Conservation (phyloP, 2,797 vertebrate genomes). For the Bradypodion pumilum region DNA sequence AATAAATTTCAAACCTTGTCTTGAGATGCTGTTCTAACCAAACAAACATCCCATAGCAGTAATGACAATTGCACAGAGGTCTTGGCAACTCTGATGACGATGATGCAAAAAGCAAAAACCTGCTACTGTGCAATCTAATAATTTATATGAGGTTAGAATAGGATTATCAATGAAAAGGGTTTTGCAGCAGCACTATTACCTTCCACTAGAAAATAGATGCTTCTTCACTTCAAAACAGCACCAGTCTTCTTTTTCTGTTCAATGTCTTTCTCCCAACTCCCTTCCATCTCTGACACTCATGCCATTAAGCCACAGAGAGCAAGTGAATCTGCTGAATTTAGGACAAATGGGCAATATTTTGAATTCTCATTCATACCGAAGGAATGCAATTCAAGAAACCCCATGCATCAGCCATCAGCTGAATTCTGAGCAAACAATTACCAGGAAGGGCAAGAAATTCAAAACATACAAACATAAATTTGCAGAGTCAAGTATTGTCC, state of each 20-base stretch:
- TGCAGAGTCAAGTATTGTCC: constrained; percentile 28
- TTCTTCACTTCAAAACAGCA: neutral
- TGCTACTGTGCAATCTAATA: neutral
- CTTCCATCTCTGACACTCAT: neutral
- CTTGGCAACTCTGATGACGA: neutral
- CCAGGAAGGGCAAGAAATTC: constrained; percentile 23
- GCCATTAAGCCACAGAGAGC: constrained; percentile 25
- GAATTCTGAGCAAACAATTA: constrained; percentile 15
- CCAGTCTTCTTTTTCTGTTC: neutral
- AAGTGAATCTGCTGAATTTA: neutral
- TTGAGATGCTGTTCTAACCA: neutral
- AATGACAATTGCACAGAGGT: too few relatives aligned
- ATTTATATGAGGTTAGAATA: neutral
- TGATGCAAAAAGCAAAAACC: neutral
- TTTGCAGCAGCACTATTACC: neutral
- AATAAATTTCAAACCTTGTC: neutral
- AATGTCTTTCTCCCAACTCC: neutral
- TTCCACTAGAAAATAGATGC: neutral
- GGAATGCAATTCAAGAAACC: neutral
- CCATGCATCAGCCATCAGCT: constrained; percentile 19
- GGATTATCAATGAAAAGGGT: neutral
- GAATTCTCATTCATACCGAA: constrained; percentile 4
- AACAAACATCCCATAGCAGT: neutral
- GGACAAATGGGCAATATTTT: neutral
- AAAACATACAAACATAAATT: neutral